Conservation (phyloP, 2,113 vertebrate species). For the Ploceus nigricollis region DNA sequence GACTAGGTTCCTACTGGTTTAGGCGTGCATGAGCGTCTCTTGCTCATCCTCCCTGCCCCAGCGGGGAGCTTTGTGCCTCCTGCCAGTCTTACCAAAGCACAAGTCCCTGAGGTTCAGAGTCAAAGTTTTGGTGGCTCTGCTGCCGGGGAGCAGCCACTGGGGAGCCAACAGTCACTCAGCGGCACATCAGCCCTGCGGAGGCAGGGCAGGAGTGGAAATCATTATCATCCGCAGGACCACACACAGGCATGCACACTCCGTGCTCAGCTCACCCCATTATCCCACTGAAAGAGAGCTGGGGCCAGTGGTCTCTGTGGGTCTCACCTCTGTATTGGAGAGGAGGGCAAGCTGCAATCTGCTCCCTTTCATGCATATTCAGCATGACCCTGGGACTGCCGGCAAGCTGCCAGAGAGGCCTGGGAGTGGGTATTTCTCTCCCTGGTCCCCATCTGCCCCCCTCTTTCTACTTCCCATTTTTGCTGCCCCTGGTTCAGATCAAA, state of each 20-base stretch:
- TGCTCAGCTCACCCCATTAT: constrained; percentile 46
- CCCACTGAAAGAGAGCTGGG: constrained; percentile 36
- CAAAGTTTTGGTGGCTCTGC: not conserved
- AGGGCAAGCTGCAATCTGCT: constrained; percentile 43
- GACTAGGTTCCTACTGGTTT: not conserved
- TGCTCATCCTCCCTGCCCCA: not conserved
- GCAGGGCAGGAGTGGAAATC: constrained; percentile 41
- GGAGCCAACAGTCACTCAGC: not conserved
- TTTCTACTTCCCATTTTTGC: not conserved
- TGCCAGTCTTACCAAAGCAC: not conserved
- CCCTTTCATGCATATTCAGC: constrained; percentile 56
- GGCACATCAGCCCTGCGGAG: not conserved
- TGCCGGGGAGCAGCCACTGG: accelerated
- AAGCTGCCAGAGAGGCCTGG: constrained; percentile 31
- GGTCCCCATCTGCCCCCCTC: not conserved
- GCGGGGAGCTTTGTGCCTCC: not conserved
- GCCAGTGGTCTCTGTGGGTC: not conserved
- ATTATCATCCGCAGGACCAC: constrained; percentile 37
- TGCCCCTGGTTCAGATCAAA: not conserved
- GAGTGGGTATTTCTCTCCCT: not conserved
- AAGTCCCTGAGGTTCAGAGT: not conserved
- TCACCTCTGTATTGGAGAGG: constrained; percentile 31
- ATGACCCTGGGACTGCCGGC: not conserved
- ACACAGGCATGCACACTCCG: constrained; percentile 25
- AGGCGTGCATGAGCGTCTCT: not conserved